Conservation (phyloP, 2,888 invertebrate species). For the Lottia scabra region DNA sequence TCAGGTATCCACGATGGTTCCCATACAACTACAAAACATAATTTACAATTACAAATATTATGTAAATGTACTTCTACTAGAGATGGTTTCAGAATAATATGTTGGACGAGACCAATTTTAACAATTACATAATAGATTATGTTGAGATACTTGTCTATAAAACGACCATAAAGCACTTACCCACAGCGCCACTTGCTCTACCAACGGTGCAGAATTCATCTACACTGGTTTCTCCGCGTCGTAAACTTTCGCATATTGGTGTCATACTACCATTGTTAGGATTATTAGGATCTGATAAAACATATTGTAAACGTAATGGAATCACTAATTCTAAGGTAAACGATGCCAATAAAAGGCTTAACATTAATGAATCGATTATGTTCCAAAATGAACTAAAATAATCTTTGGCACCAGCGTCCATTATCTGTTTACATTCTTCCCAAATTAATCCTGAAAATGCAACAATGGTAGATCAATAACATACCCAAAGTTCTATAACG, state of each 20-base stretch:
- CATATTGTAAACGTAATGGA: constrained; percentile 28
- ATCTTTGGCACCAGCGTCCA: constrained; percentile 44
- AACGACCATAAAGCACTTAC: background rate
- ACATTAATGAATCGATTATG: constrained; percentile 55
- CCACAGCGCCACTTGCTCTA: constrained; percentile 6
- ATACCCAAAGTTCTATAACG: no score
- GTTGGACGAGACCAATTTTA: no score
- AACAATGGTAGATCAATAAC: no score
- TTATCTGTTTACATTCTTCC: constrained; percentile 59
- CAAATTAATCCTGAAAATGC: constrained; percentile 49
- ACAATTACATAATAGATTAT: no score
- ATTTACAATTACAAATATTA: no score
- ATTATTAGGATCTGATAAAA: background rate
- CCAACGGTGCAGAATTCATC: constrained; percentile 12
- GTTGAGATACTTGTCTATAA: background rate
- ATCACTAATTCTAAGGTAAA: constrained; percentile 44
- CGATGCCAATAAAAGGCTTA: constrained; percentile 51
- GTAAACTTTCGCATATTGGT: constrained; percentile 12
- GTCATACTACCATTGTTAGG: background rate
- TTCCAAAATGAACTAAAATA: constrained; percentile 61
- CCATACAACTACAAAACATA: constrained; percentile 39
- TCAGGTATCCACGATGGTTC: constrained; percentile 46
- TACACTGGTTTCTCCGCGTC: background rate
- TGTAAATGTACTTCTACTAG: no score
- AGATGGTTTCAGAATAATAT: no score